Percentiles rank a stretch among this genome's conserved stretches.
These are phyloP conservation scores for Junonia oenone DNA, from an alignment of 2,888 invertebrate genomes.

Conservation along the genomic window DNA sequence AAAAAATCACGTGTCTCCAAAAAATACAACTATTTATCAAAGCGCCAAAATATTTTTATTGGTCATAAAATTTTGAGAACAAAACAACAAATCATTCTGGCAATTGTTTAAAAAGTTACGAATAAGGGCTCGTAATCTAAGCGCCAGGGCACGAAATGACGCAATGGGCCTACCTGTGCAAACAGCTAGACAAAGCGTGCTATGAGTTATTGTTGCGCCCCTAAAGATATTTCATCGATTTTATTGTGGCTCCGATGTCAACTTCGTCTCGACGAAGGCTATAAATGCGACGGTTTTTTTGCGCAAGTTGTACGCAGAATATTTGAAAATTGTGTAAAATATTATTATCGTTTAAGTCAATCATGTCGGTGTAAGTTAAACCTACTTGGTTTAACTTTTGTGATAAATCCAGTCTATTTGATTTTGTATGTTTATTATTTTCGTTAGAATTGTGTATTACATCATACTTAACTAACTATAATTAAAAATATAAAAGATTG, in stretches of 20 bases:
- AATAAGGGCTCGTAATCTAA: constrained; percentile 15
- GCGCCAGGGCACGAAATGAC: constrained; percentile 40
- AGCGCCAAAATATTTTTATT: constrained; percentile 28
- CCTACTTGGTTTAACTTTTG: no score
- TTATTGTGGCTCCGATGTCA: constrained; percentile 79
- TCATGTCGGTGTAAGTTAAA: background rate
- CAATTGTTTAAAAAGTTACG: constrained; percentile 25
- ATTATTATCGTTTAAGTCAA: background rate
- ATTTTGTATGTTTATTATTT: no score
- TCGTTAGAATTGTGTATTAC: no score
- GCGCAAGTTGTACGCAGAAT: constrained; percentile 18
- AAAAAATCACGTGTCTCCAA: constrained; percentile 5
- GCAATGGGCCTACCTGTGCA: constrained; percentile 66
- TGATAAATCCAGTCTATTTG: no score
- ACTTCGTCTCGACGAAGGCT: constrained; percentile 67
- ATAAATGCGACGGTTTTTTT: constrained; percentile 45
- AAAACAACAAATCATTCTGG: constrained; percentile 29
- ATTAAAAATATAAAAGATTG: no score
- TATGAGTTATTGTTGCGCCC: constrained; percentile 66
- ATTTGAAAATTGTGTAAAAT: constrained; percentile 1
- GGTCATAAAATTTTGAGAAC: constrained; percentile 28
- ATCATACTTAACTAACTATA: no score
- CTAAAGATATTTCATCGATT: constrained; percentile 76
- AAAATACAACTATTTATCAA: constrained; percentile 6
- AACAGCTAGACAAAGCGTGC: constrained; percentile 23